phyloP scores from a whole-genome alignment of 1,140 invertebrate species.

The Heterodera carotae region DNA sequence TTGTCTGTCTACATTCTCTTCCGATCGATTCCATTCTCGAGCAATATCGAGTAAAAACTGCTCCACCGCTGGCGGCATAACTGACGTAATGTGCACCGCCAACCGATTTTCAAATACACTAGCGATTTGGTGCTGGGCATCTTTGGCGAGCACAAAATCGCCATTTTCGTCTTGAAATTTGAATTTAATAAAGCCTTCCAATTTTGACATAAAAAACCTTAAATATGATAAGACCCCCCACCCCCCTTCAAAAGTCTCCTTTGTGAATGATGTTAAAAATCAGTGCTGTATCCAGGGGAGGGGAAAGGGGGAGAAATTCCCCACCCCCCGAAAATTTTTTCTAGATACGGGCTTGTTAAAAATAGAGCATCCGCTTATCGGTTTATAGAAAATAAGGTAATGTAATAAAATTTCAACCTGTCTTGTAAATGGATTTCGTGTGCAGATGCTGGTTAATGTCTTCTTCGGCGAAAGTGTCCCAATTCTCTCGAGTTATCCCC shows the following conservation, averaged over 20 bases:
- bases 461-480: not conserved
- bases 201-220: too few relatives aligned
- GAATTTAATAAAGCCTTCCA: not conserved
- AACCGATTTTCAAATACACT: slow-evolving; percentile 1
- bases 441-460: not conserved
- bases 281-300: too few relatives aligned
- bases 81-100: slow-evolving; percentile 6
- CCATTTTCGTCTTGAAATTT: not conserved
- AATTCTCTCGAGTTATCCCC: not conserved
- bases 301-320: too few relatives aligned
- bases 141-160: not conserved
- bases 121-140: not conserved
- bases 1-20: not conserved
- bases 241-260: too few relatives aligned
- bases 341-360: too few relatives aligned
- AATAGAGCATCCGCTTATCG: too few relatives aligned
- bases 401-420: not conserved
- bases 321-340: too few relatives aligned
- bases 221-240: too few relatives aligned
- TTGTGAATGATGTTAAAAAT: too few relatives aligned
- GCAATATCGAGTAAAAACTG: slow-evolving; percentile 2
- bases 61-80: slow-evolving; percentile 7
- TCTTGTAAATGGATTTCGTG: not conserved
- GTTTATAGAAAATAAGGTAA: too few relatives aligned
- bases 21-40: not conserved